These are phyloP conservation scores for Mus pahari DNA, from an alignment of 2,113 vertebrate genomes.

Conservation along the genomic window DNA sequence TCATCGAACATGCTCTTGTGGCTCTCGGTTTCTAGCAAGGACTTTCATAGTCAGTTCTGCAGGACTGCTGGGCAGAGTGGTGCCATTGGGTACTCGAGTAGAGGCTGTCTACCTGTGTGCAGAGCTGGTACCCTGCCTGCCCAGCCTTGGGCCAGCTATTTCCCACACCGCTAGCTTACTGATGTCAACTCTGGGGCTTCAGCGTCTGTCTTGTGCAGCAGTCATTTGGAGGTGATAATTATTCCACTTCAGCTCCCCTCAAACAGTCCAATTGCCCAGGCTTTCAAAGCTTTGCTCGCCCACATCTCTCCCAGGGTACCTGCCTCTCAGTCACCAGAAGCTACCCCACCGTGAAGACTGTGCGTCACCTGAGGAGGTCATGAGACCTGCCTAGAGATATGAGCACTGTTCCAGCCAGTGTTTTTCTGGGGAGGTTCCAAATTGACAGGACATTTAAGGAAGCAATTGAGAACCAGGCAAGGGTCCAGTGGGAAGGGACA, in stretches of 20 bases:
- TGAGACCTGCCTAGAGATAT: not conserved
- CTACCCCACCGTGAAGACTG: not conserved
- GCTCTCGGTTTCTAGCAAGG: not conserved
- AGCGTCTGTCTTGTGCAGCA: not conserved
- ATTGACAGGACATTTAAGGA: slow-evolving; percentile 38
- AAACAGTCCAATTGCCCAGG: not conserved
- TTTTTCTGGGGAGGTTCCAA: not conserved
- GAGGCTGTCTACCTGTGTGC: not conserved
- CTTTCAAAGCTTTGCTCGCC: not conserved
- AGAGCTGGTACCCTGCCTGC: not conserved
- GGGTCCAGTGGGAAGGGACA: not conserved
- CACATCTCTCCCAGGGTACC: not conserved
- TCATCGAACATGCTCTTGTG: not conserved
- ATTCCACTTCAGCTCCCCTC: not conserved
- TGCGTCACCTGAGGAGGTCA: not conserved
- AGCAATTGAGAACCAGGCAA: not conserved
- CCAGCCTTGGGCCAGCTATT: not conserved
- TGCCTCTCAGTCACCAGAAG: not conserved
- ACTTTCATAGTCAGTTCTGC: not conserved
- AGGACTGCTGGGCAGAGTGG: not conserved
- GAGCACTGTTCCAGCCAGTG: not conserved
- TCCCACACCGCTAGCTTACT: not conserved
- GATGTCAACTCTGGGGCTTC: not conserved
- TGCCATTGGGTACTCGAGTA: not conserved
- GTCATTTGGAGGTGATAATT: not conserved